Percentiles rank a stretch among this genome's conserved stretches.
Evolutionary conservation across 2,797 vertebrate species (phyloP).

Genomic region (Luscinia megarhynchos): DNA sequence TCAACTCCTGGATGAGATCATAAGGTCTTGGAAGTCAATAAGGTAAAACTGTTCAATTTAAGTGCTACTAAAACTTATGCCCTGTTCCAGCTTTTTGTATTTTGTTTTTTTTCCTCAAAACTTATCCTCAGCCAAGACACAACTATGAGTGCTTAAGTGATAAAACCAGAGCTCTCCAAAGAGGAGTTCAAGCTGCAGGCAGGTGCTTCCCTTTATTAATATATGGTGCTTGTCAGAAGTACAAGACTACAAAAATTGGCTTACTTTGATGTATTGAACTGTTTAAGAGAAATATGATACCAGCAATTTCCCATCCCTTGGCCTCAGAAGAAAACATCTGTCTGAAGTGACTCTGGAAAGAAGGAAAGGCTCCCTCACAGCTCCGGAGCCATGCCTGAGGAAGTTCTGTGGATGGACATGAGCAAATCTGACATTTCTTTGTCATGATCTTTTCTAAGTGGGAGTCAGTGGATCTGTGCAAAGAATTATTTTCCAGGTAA

Average conservation of each 20-base stretch:
- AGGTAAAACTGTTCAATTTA: neutral
- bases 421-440: neutral
- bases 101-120: neutral
- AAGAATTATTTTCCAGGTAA: neutral
- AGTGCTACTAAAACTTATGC: neutral
- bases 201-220: neutral
- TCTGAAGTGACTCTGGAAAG: neutral
- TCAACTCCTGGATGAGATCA: neutral
- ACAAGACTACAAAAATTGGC: neutral
- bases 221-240: neutral
- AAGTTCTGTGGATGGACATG: neutral
- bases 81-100: neutral
- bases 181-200: neutral
- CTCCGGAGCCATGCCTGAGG: neutral
- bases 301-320: neutral
- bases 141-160: neutral
- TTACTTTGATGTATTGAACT: neutral
- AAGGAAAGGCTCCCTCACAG: neutral
- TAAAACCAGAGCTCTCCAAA: neutral
- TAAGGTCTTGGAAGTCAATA: neutral
- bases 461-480: neutral
- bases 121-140: neutral
- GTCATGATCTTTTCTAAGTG: neutral
- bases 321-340: neutral
- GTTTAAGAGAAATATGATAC: neutral